Percentiles rank a stretch among this genome's conserved stretches.
These are phyloP conservation scores for Autographa pulchrina DNA, from an alignment of 2,888 invertebrate species.

Conservation along the genomic window DNA sequence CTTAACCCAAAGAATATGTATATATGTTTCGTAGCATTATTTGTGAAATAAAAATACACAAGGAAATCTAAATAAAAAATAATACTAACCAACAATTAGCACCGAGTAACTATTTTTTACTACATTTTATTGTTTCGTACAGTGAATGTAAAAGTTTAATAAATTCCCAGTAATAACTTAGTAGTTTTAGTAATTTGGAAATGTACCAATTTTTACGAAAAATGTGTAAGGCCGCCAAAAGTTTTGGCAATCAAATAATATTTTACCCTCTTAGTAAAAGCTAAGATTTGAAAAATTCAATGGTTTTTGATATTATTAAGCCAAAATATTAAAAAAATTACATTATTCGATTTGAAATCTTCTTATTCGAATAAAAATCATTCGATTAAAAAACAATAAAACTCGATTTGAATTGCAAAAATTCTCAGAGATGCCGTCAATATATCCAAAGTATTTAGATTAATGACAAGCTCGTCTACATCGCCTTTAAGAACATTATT, in stretches of 20 bases:
- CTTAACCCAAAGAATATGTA: not conserved
- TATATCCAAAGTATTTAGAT: not conserved
- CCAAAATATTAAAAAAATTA: not conserved
- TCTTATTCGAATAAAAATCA: not conserved
- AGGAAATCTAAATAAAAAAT: too few relatives aligned
- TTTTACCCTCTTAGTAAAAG: constrained; percentile 24
- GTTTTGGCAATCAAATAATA: constrained; percentile 48
- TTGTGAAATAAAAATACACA: too few relatives aligned
- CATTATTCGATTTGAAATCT: not conserved
- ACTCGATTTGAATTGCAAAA: not conserved
- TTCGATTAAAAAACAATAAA: not conserved
- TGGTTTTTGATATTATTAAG: not conserved
- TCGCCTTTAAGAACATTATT: not conserved
- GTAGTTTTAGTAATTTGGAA: constrained; percentile 52
- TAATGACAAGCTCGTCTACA: constrained; percentile 4
- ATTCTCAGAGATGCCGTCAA: not conserved
- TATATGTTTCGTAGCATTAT: not conserved
- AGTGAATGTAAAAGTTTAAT: constrained; percentile 24
- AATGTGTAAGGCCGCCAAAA: constrained; percentile 37
- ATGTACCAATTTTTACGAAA: constrained; percentile 47
- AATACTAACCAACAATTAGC: not conserved
- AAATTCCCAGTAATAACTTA: constrained; percentile 41
- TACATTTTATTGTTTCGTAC: constrained; percentile 29
- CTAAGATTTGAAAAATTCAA: constrained; percentile 10
- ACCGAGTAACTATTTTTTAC: constrained; percentile 11